phyloP scores from a whole-genome alignment of 2,113 vertebrate genomes.

The Nothocercus julius region DNA sequence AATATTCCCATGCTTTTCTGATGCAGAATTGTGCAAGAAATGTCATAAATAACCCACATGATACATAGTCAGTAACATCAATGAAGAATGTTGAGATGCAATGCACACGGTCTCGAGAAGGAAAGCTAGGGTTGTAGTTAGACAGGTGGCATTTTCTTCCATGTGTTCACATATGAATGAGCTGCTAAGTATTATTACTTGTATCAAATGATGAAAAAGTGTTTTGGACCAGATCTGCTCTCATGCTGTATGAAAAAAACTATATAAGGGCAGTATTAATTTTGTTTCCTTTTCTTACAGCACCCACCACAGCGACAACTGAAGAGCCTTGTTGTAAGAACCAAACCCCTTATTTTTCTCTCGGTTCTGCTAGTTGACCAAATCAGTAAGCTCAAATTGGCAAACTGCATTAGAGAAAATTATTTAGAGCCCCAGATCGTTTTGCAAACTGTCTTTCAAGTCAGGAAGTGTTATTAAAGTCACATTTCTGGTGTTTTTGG shows the following conservation, averaged over 20 bases:
- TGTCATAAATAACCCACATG: not conserved
- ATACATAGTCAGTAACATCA: not conserved
- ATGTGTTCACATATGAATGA: not conserved
- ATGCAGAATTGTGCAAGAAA: not conserved
- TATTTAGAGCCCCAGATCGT: not conserved
- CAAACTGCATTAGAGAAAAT: not conserved
- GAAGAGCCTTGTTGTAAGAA: conserved; percentile 33
- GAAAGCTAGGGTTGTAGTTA: not conserved
- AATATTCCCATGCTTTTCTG: not conserved
- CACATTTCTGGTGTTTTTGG: not conserved
- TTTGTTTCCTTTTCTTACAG: conserved; percentile 25
- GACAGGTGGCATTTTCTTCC: not conserved
- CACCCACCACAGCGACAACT: fast-evolving
- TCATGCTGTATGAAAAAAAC: not conserved
- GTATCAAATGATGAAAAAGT: not conserved
- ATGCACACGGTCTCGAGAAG: not conserved
- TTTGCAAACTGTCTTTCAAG: not conserved
- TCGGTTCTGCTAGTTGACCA: not conserved
- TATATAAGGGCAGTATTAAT: not conserved
- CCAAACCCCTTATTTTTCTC: not conserved
- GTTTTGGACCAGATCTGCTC: not conserved
- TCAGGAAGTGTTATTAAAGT: not conserved
- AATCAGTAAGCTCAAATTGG: not conserved
- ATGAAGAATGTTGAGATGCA: not conserved
- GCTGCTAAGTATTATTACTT: not conserved